Evolutionary conservation across 2,888 invertebrate genomes (phyloP).

Genomic region (Archips crataeganus): DNA sequence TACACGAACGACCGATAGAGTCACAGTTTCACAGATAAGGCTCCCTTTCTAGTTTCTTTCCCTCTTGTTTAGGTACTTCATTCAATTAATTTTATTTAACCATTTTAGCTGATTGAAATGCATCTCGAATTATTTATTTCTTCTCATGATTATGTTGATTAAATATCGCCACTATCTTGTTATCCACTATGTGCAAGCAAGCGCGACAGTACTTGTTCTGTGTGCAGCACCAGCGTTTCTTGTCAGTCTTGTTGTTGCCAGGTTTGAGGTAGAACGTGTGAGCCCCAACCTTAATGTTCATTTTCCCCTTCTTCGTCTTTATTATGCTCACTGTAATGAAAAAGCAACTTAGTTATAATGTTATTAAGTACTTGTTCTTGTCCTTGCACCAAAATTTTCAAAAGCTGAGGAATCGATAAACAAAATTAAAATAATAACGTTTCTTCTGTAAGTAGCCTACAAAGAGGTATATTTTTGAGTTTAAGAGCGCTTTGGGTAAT

Average conservation of each 20-base stretch:
- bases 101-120: background rate
- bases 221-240: slow-evolving; percentile 66
- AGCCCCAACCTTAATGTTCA: slow-evolving; percentile 66
- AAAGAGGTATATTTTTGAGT: too few relatives aligned
- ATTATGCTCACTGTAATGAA: slow-evolving; percentile 64
- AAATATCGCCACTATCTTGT: slow-evolving; percentile 68
- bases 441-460: too few relatives aligned
- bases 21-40: too few relatives aligned
- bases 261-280: slow-evolving; percentile 69
- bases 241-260: slow-evolving; percentile 56
- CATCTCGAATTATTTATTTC: slow-evolving; percentile 51
- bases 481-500: too few relatives aligned
- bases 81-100: background rate
- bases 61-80: too few relatives aligned
- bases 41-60: too few relatives aligned
- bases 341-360: background rate
- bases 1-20: too few relatives aligned
- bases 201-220: slow-evolving; percentile 72
- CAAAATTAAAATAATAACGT: too few relatives aligned
- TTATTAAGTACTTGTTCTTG: background rate
- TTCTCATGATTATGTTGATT: slow-evolving; percentile 73
- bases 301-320: slow-evolving; percentile 68
- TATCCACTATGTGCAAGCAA: slow-evolving; percentile 62
- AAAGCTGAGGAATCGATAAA: too few relatives aligned
- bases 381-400: background rate